Evolutionary conservation across 2,797 vertebrate species (phyloP).

Genomic region (Myotis daubentonii): DNA sequence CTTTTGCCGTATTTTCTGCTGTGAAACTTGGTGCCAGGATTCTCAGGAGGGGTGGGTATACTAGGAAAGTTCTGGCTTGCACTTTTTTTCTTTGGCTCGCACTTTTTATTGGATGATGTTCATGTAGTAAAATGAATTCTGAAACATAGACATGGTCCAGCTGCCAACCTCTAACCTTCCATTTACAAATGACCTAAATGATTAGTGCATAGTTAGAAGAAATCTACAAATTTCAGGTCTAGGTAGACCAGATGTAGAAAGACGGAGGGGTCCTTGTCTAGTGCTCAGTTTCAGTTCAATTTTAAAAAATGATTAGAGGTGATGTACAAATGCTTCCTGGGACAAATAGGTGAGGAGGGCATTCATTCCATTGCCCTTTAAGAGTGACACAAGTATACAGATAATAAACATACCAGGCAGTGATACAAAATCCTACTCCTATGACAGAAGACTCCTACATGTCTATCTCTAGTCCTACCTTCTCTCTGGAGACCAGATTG

Average conservation of each 20-base stretch:
- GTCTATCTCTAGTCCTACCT: neutral
- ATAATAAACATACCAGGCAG: neutral
- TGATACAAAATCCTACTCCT: neutral
- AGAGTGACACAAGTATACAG: neutral
- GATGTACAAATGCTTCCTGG: neutral
- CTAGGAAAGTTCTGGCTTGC: conserved; percentile 13
- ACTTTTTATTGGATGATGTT: conserved; percentile 14
- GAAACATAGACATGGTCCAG: neutral
- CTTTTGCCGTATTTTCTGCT: conserved; percentile 50
- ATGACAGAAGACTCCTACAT: neutral
- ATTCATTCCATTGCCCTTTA: neutral
- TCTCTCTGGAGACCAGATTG: neutral
- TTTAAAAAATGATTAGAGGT: neutral
- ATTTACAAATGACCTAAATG: conserved; percentile 24
- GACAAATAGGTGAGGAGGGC: neutral
- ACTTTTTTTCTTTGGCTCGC: neutral
- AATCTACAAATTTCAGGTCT: neutral
- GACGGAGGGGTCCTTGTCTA: neutral
- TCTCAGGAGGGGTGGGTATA: neutral
- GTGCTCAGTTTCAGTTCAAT: neutral
- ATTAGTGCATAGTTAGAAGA: neutral
- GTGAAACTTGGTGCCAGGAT: conserved; percentile 15
- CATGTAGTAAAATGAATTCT: conserved; percentile 3
- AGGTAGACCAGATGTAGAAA: neutral
- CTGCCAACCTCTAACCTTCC: conserved; percentile 26